Base-by-base conservation (phyloP, 37 sponge, comb jelly and placozoan species). In the Beroe forskalii region DNA sequence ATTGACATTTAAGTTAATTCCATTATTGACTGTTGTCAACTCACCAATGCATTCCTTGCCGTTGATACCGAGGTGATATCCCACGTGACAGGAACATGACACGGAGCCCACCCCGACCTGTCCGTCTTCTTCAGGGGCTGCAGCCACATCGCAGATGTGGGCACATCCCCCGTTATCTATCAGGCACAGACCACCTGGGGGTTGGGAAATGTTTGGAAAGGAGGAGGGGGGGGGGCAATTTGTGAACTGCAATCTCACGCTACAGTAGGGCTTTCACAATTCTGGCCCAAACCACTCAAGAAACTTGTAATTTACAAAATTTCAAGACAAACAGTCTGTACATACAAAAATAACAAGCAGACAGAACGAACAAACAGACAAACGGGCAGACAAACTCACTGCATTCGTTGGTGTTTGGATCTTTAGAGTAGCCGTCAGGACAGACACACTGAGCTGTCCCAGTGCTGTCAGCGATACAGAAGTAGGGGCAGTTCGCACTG, bases 131-230 rank as follows among this genome's bases (percentile, higher is more conserved):
- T 19, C 66, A 24, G 20, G 66, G 4, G 3, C 23, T 19, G 75
- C 75, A 6, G 44, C 35, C 9, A 80, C 86, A 25, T 80, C 40
- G 28, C 86, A 80, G 30, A 80, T 38, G 27, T 80, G 86, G 1
- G n/a, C 17, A 43, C 86, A 80, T 20, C 86, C 86, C n/a, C 86
- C 86, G 30, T 80, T 80, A 43, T 80, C 31, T 1, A 80, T 48
- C 44, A 80, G 37, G 35, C 86, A 80, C 48, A 80, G 48, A 1
- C 86, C 86, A 64, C 31, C 66, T 64, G 66, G 66, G 66, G 24
- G 86, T 72, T 30, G 31, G 75, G 31, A 25, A 24, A n/a, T 14
- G 20, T 25, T 25, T n/a, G 28, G 28, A n/a, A 64, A 64, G 28
- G 6, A 25, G 20, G 28, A 25, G 67, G 22, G 28, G 22, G 28